Evolutionary conservation across 2,797 vertebrate genomes (phyloP).

Genomic region (Otus scops): DNA sequence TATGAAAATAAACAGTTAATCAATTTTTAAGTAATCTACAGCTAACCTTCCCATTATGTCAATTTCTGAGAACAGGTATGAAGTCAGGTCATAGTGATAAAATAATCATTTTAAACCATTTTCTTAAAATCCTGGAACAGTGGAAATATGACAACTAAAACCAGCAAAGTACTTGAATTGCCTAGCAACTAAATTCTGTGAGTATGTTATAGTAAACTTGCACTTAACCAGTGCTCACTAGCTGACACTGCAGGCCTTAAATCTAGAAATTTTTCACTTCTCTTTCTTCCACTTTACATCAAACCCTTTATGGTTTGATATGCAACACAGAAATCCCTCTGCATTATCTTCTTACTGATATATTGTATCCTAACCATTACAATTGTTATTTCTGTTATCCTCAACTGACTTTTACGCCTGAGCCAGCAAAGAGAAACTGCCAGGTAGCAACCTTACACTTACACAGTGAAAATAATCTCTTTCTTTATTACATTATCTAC

Average conservation of each 20-base stretch:
- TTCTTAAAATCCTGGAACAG: not conserved
- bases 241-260: not conserved
- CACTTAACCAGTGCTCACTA: not conserved
- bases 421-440: constrained; percentile 12
- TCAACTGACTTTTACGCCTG: constrained; percentile 3
- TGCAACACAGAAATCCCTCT: not conserved
- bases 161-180: not conserved
- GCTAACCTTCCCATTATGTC: not conserved
- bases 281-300: not conserved
- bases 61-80: not conserved
- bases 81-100: not conserved
- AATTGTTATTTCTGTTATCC: not conserved
- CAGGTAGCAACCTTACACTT: constrained; percentile 28
- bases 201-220: not conserved
- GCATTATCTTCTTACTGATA: not conserved
- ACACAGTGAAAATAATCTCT: constrained; percentile 4
- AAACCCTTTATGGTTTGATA: not conserved
- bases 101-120: not conserved
- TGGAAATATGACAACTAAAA: not conserved
- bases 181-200: not conserved
- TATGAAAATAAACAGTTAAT: not conserved
- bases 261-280: not conserved
- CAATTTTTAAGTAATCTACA: not conserved
- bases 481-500: constrained; percentile 39
- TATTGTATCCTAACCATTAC: not conserved